phyloP scores from a whole-genome alignment of 92 coral and sea anemone genomes.

The Pocillopora meandrina region DNA sequence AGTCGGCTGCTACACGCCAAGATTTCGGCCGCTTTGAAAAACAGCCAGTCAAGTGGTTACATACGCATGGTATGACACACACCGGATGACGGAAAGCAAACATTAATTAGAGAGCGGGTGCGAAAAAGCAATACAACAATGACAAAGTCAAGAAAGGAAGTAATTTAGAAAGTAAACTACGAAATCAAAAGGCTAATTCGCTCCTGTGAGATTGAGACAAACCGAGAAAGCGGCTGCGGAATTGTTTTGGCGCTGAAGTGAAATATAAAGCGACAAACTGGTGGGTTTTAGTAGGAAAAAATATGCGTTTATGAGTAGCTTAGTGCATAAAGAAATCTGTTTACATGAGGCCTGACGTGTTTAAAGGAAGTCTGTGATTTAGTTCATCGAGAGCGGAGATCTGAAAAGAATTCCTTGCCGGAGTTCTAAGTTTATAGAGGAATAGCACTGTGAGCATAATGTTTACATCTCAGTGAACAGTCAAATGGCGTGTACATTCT shows the following conservation, averaged over 20 bases:
- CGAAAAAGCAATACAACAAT: slow-evolving; percentile 42
- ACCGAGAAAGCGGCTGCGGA: slow-evolving; percentile 9
- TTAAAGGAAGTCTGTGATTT: background rate
- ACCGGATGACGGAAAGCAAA: slow-evolving; percentile 45
- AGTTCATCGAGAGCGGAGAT: background rate
- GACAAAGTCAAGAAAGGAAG: slow-evolving; percentile 49
- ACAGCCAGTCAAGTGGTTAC: background rate
- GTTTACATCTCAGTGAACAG: slow-evolving; percentile 12
- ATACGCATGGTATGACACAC: slow-evolving; percentile 28
- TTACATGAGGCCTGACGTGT: background rate
- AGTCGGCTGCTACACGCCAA: slow-evolving; percentile 19
- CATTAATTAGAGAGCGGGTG: slow-evolving; percentile 48
- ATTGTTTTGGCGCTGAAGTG: slow-evolving; percentile 4
- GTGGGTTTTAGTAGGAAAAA: background rate
- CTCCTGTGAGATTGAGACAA: slow-evolving; percentile 24
- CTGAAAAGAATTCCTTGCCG: background rate
- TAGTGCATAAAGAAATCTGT: background rate
- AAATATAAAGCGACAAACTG: background rate
- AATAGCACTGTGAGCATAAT: background rate
- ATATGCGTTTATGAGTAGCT: background rate
- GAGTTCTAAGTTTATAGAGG: background rate
- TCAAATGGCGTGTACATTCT: background rate
- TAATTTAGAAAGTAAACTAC: slow-evolving; percentile 52
- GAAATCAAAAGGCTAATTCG: slow-evolving; percentile 52
- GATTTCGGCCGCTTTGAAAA: slow-evolving; percentile 30